Conservation (phyloP, 2,113 vertebrate species). For the Syngnathus floridae region DNA sequence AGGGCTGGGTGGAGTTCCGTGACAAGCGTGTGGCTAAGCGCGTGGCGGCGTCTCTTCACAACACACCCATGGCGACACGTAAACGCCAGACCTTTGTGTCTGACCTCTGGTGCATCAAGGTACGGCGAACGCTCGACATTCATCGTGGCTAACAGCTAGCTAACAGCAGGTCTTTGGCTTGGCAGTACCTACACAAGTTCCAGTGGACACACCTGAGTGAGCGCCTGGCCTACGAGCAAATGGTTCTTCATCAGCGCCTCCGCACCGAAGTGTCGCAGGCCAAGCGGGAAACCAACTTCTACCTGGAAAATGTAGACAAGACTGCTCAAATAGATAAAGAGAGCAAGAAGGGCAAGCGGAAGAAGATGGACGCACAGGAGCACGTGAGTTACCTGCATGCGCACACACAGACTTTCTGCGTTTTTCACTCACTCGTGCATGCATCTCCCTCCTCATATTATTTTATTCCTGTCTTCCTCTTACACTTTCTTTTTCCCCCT, state of each 20-base stretch:
- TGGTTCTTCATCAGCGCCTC: constrained; percentile 79
- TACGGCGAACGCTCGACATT: constrained; percentile 23
- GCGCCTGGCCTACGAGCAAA: constrained; percentile 80
- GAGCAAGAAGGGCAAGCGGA: constrained; percentile 56
- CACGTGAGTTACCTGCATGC: constrained; percentile 13
- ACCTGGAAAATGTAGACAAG: constrained; percentile 80
- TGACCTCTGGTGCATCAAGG: constrained; percentile 86
- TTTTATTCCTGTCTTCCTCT: neutral
- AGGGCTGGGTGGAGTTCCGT: constrained; percentile 88
- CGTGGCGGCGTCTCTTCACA: constrained; percentile 78
- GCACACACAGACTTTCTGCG: neutral
- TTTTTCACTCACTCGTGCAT: neutral
- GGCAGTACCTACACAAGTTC: constrained; percentile 84
- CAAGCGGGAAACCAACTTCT: constrained; percentile 84
- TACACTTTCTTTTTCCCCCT: neutral
- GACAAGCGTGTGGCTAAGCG: constrained; percentile 82
- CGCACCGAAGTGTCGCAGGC: constrained; percentile 82
- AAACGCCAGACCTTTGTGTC: constrained; percentile 75
- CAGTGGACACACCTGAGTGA: constrained; percentile 87
- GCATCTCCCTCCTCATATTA: neutral
- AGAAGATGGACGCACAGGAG: constrained; percentile 34
- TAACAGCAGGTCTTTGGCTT: neutral
- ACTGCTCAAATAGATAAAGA: constrained; percentile 69
- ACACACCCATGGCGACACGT: constrained; percentile 76
- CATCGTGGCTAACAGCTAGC: neutral